Percentiles rank a stretch among this genome's conserved stretches.
Conservation (phyloP, 2,113 vertebrate species). For the Prunella himalayana region DNA sequence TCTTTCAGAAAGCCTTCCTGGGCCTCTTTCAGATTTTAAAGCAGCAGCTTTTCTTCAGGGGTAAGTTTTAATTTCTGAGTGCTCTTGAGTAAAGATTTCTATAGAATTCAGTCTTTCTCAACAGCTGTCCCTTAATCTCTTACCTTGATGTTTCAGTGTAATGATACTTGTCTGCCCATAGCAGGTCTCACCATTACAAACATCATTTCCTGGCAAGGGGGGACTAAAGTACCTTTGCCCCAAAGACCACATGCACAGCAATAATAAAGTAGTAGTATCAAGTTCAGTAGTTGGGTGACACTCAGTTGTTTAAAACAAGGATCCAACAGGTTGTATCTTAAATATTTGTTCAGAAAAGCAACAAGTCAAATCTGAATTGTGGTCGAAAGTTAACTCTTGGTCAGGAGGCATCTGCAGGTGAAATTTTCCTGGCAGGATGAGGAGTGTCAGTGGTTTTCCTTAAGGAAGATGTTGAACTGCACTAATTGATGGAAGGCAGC, state of each 20-base stretch:
- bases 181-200: neutral
- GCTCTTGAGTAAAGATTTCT: neutral
- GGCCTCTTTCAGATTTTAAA: neutral
- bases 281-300: neutral
- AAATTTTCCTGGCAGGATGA: neutral
- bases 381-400: neutral
- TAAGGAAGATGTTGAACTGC: neutral
- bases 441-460: neutral
- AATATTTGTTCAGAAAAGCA: neutral
- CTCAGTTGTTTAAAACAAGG: neutral
- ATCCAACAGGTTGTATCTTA: neutral
- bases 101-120: neutral
- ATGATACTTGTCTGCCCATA: accelerated
- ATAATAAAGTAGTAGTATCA: neutral
- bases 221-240: neutral
- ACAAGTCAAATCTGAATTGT: neutral
- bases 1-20: neutral
- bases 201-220: neutral
- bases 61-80: neutral
- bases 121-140: neutral
- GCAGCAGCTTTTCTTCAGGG: neutral
- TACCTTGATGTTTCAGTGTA: neutral
- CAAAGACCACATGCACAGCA: neutral
- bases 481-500: neutral
- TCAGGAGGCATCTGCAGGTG: neutral